Evolutionary conservation across 2,888 invertebrate species (phyloP), one percentile per base, ranked within the genome.

Genomic region (Nemotelus pantherinus): DNA sequence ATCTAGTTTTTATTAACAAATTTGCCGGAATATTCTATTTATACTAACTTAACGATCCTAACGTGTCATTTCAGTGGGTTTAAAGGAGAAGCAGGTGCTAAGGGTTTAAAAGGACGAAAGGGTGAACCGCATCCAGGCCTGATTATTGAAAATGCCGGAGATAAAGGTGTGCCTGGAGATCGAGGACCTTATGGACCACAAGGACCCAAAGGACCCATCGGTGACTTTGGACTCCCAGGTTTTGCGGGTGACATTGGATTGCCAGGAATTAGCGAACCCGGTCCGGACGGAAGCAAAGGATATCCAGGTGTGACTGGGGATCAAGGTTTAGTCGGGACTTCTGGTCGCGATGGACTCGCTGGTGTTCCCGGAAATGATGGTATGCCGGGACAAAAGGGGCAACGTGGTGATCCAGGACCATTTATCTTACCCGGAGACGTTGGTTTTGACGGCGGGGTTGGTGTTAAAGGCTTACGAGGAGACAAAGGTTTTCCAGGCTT

Each of bases 251-350:
- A 85, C 41, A 68, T 85, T 0, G 90, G 91, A n/a, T 74, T 83
- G 0, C 85, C 87, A 4, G 91, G 91, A 58, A 84, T 83, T 6
- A 84, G 88, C 77, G 60, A 84, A 2, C 76, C 79, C 9, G 94
- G 93, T 43, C 85, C 88, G 0, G 82, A 85, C 47, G 95, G 95
- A 25, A 84, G 88, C 7, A 93, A 92, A 85, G 95, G 95, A 3
- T 89, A 89, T 80, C 86, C 89, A 1, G 95, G 95, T 50, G 85
- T 90, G 67, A 89, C 88, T 44, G 95, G 95, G 58, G 89, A 90
- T 78, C 84, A 86, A 57, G 93, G 95, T 25, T 90, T 89, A 0
- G 88, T 85, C 55, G 95, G 95, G 68, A 84, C 85, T 3, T 86
- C 89, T 3, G 94, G 94, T 50, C 82, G 83, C 7, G 85, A 87